Evolutionary conservation across 2,888 invertebrate species (phyloP), one percentile per base, ranked within the genome.

Genomic region (Thymelicus acteon): DNA sequence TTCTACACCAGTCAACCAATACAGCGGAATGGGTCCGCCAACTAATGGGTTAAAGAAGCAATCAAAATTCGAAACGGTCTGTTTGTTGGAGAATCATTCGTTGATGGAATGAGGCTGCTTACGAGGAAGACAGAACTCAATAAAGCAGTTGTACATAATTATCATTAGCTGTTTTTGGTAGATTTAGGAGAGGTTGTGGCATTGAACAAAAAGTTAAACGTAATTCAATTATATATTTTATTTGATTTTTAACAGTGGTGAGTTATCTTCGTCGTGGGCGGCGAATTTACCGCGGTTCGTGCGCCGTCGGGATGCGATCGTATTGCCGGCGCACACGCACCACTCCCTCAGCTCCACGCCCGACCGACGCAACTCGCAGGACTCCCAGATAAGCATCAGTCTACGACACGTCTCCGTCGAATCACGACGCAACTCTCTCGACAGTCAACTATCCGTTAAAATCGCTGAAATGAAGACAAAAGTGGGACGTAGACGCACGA

Each of bases 201-300:
- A 19, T 19, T 19, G 19, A 19, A 19, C 19, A 31, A 31, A 31
- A 31, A 31, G 31, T n/a, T n/a, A 3, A 31, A 31, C 31, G 3
- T 31, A 5, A 31, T 31, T 31, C 31, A 31, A 31, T 31, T 1
- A 31, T 31, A 3, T 24, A 3, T 24, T 0, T 24, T 12, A 52
- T 39, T 31, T 6, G 15, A 39, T 37, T 31, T 40, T 39, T 24
- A 8, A 7, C 67, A 97, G 97, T 72, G 96, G 96, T 76, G 97
- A 98, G 79, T 95, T 98, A 66, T 98, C 98, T 70, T 98, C 98
- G 0, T 97, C 98, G 0, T 98, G 98, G 97, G 98, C 97, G 54
- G 97, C 97, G 67, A 97, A 98, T 75, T 92, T 99, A 74, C 98
- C 98, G 0, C 96, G 97, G 76, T 95, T 98, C 82, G 96, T 98